phyloP scores from a whole-genome alignment of 1,140 invertebrate genomes.

The Drosophila melanogaster region DNA sequence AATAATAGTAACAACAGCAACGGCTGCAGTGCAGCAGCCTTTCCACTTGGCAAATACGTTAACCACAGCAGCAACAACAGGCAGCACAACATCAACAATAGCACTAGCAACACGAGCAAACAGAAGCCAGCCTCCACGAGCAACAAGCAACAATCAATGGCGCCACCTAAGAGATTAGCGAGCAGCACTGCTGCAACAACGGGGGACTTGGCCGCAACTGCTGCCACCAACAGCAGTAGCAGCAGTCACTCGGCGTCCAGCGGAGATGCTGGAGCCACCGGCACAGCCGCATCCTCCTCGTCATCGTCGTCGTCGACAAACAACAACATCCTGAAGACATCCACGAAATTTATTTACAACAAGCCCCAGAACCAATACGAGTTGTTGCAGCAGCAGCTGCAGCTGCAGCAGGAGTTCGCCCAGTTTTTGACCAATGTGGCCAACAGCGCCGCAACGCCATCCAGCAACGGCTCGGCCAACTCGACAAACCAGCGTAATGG shows the following conservation, averaged over 20 bases:
- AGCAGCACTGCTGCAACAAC: constrained; percentile 29
- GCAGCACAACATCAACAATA: constrained; percentile 53
- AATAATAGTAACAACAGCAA: constrained; percentile 37
- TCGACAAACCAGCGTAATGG: constrained; percentile 23
- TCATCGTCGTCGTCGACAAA: constrained; percentile 29
- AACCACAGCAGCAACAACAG: constrained; percentile 49
- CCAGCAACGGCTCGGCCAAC: constrained; percentile 24
- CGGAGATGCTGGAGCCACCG: constrained; percentile 16
- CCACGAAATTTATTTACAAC: constrained; percentile 80
- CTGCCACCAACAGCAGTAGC: constrained; percentile 37
- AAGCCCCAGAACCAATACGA: constrained; percentile 81
- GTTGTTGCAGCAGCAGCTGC: constrained; percentile 75
- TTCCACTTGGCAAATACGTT: constrained; percentile 50
- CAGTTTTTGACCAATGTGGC: constrained; percentile 81
- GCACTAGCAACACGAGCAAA: constrained; percentile 34
- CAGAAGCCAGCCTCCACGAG: constrained; percentile 38
- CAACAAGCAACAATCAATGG: constrained; percentile 59
- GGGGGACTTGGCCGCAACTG: constrained; percentile 16
- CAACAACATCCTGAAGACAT: constrained; percentile 71
- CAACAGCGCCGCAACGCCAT: constrained; percentile 52
- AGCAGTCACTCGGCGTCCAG: constrained; percentile 26
- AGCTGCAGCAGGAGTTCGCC: constrained; percentile 80
- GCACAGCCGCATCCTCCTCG: constrained; percentile 34
- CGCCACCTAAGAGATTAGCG: constrained; percentile 39
- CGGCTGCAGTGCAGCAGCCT: constrained; percentile 14